Base-by-base conservation (phyloP, 2,113 vertebrate species). In the Zingel zingel region DNA sequence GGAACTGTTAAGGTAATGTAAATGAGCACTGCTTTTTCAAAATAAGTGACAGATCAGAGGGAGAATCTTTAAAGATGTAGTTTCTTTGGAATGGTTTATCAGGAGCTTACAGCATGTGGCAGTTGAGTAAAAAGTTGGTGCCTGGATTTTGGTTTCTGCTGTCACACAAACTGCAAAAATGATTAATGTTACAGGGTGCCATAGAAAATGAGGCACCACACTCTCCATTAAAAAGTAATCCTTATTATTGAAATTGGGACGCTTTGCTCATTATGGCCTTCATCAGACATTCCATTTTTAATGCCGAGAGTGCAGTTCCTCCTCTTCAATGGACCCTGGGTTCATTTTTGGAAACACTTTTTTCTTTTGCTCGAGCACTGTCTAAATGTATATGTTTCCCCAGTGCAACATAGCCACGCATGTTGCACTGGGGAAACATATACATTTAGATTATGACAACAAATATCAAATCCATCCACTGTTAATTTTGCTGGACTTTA, bases 201-300 rank as follows among this genome's bases (percentile, higher is more conserved):
- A n/a, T 18, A 10, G 51, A 79, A 76, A 64, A 77, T 74, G 63
- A 87, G 54, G 39, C 45, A 9, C 30, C 54, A 23, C 39, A n/a
- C 30, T 83, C n/a, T 27, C 45, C 76, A 77, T 83, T 85, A 81
- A 70, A 84, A 80, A 72, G 33, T 54, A 14, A 78, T 90, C n/a
- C 75, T 71, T 79, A 63, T 64, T 43, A 16, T 5, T 68, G 53
- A 72, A 77, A 72, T 19, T 14, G n/a, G 76, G 58, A 87, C 67
- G 66, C 65, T 77, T 82, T 53, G 47, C 67, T 87, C 83, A 73
- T 86, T 86, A 88, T 11, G 33, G 33, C 57, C 68, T 77, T 80
- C 68, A 66, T 85, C 48, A 86, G 62, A 75, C 27, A 53, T 61
- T 82, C 53, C 30, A 71, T 78, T 58, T 70, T 54, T 80, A 75